These are phyloP conservation scores for Hyperopisus bebe DNA, from an alignment of 2,113 vertebrate species.

Conservation along the genomic window DNA sequence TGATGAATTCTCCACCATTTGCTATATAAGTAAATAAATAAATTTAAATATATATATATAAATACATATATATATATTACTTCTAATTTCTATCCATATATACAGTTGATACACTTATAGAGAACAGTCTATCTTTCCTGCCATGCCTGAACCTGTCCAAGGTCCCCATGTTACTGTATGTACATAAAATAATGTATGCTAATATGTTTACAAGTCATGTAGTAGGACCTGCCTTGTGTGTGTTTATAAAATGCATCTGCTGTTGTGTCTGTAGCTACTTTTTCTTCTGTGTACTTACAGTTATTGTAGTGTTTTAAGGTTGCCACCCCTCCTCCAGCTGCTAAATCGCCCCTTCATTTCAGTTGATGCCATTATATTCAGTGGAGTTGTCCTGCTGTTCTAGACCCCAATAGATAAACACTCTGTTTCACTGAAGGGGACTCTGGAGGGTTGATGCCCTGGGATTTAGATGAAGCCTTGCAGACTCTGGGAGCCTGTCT, in stretches of 20 bases:
- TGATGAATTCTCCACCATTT: conserved; percentile 28
- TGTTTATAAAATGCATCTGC: conserved; percentile 41
- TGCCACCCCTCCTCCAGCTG: conserved; percentile 10
- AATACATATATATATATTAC: conserved; percentile 35
- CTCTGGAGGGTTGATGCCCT: not conserved
- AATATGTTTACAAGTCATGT: conserved; percentile 40
- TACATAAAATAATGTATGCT: conserved; percentile 55
- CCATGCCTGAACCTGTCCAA: conserved; percentile 29
- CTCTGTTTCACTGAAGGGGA: not conserved
- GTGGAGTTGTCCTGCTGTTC: not conserved
- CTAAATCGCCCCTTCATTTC: not conserved
- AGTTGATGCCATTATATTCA: conserved; percentile 4
- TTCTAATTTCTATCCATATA: conserved; percentile 39
- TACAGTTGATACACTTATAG: conserved; percentile 38
- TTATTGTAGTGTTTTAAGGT: conserved; percentile 32
- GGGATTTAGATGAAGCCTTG: not conserved
- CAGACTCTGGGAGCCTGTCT: not conserved
- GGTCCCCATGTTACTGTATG: conserved; percentile 48
- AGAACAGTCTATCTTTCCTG: conserved; percentile 37
- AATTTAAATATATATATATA: conserved; percentile 25
- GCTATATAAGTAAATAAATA: conserved; percentile 16
- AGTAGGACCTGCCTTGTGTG: conserved; percentile 41
- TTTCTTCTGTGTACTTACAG: conserved; percentile 47
- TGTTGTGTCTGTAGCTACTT: conserved; percentile 56
- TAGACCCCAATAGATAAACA: not conserved